Conservation (phyloP, 2,113 vertebrate species). For the Arenaria interpres region DNA sequence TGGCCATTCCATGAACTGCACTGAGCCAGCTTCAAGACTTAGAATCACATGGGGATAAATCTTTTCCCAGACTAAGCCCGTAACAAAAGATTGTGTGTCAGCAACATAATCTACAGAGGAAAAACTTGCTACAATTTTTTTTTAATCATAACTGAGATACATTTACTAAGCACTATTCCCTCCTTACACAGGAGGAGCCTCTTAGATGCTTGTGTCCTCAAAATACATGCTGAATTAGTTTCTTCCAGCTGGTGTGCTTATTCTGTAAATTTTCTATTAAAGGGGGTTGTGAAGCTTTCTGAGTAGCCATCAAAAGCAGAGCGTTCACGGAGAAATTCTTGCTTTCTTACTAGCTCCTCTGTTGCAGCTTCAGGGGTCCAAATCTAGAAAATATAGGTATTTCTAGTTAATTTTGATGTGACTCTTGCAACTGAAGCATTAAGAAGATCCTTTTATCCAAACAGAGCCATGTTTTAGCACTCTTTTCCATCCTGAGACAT, state of each 20-base stretch:
- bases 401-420: not conserved
- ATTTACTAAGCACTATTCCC: not conserved
- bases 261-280: constrained; percentile 75
- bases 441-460: not conserved
- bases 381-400: constrained; percentile 70
- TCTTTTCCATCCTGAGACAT: not conserved
- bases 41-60: not conserved
- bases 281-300: constrained; percentile 81
- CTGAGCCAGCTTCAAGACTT: not conserved
- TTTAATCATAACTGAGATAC: not conserved
- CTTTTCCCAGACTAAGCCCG: not conserved
- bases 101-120: not conserved
- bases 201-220: not conserved
- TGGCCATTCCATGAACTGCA: not conserved
- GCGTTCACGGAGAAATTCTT: constrained; percentile 67
- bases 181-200: not conserved
- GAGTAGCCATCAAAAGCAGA: constrained; percentile 77
- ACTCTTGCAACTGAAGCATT: not conserved
- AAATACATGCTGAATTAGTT: not conserved
- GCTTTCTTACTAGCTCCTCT: constrained; percentile 77
- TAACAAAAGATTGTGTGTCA: not conserved
- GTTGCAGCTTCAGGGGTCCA: constrained; percentile 83
- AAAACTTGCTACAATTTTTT: not conserved
- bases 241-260: constrained; percentile 59
- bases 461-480: not conserved